Evolutionary conservation across 2,888 invertebrate species (phyloP).

Genomic region (Mesorhabditis sp.): DNA sequence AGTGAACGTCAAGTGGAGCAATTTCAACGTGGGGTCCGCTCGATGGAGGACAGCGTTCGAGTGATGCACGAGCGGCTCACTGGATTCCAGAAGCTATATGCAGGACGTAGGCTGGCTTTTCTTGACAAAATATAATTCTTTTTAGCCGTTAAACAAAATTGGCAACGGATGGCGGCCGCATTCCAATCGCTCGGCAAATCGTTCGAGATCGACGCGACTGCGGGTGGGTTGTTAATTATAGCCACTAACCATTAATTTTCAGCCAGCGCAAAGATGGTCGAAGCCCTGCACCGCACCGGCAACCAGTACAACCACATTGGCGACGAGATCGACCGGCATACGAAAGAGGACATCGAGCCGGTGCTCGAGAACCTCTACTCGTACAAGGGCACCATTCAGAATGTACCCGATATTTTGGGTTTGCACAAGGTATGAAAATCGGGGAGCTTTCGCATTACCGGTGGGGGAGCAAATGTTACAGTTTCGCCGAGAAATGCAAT

Average conservation of each 20-base stretch:
- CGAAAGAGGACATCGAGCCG: conserved; percentile 76
- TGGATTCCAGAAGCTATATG: conserved; percentile 82
- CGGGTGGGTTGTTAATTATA: conserved; percentile 19
- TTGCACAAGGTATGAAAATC: conserved; percentile 73
- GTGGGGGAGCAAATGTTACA: no score
- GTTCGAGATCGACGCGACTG: conserved; percentile 70
- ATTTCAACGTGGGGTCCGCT: conserved; percentile 76
- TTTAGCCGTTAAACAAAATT: conserved; percentile 77
- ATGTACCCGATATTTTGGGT: conserved; percentile 82
- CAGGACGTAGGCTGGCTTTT: conserved; percentile 65
- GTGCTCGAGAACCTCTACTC: conserved; percentile 85
- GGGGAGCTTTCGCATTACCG: no score
- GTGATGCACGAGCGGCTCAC: conserved; percentile 75
- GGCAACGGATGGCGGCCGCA: conserved; percentile 81
- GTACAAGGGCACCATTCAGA: conserved; percentile 84
- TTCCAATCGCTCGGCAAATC: conserved; percentile 80
- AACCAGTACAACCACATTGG: conserved; percentile 35
- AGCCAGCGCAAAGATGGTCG: conserved; percentile 30
- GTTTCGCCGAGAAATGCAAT: no score
- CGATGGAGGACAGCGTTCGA: conserved; percentile 82
- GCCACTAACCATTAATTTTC: conserved; percentile 10
- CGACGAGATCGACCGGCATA: conserved; percentile 33
- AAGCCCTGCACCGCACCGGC: conserved; percentile 37
- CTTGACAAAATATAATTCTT: conserved; percentile 4
- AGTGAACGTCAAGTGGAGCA: conserved; percentile 79